Base-by-base conservation (phyloP, 2,113 vertebrate genomes). In the Megaleporinus macrocephalus region DNA sequence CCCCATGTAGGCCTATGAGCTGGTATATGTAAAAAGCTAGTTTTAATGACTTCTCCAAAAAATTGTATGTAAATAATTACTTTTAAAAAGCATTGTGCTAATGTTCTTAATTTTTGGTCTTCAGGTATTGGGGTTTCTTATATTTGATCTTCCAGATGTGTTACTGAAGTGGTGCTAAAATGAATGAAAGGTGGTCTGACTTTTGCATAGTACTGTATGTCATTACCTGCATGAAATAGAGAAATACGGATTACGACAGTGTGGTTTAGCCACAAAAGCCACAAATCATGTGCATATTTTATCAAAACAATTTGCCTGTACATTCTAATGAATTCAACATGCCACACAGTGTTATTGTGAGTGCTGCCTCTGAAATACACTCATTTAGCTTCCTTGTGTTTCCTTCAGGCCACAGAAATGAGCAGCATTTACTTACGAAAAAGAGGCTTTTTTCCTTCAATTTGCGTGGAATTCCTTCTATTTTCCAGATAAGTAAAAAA, bases 391-490 rank as follows among this genome's bases (percentile, higher is more conserved):
- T 61, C 9, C 22, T 61, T 61, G 7, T 24, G n/a, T 61, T 59
- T 61, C 22, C 3, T 61, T 61, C 57, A 61, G 53, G 53, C 53
- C 53, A 24, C 57, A 61, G 57, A 61, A 24, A 61, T 61, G 57
- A 26, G 12, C n/a, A 61, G 24, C 57, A n/a, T 55, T 22, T 22
- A 22, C 20, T 22, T 22, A 22, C 20, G 20, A 55, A 55, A 55
- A 22, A 1, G 5, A 6, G 3, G 1, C 18, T 16, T 59, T 59
- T 59, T n/a, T 24, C 20, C 7, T 16, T 41, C 63, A 68, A 68
- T 78, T 78, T 69, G 36, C 33, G 61, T 73, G 14, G 49, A 68
- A 79, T 73, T 84, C 53, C 63, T n/a, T 59, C 72, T 51, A 16
- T 70, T 27, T 73, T 70, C 44, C 71, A 26, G 1, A 29, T 62